Conservation (phyloP, 2,113 vertebrate genomes). For the Pygoscelis antarcticus region DNA sequence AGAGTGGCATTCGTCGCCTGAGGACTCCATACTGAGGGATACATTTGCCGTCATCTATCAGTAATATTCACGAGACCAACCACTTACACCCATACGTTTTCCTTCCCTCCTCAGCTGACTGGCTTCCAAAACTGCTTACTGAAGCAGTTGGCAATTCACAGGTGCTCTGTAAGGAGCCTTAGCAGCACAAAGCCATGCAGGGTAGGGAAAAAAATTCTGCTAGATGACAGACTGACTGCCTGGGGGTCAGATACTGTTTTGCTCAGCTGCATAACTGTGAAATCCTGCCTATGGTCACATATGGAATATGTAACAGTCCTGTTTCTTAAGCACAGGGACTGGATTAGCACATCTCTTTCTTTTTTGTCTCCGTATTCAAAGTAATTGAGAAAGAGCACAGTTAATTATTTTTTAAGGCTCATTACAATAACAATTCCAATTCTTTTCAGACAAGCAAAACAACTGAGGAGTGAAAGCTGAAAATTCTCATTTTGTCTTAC, state of each 20-base stretch:
- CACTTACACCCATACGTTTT: neutral
- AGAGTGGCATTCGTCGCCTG: neutral
- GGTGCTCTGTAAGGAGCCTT: neutral
- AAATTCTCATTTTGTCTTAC: neutral
- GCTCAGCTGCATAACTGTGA: neutral
- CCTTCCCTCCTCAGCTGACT: neutral
- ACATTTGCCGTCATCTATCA: neutral
- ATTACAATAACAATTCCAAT: neutral
- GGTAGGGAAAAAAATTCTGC: neutral
- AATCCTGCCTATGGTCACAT: neutral
- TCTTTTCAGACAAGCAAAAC: neutral
- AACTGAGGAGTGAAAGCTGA: neutral
- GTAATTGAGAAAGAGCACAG: neutral
- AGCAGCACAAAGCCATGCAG: neutral
- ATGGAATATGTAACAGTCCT: neutral
- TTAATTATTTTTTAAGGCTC: constrained; percentile 35
- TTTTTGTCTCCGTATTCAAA: neutral
- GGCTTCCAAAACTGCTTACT: neutral
- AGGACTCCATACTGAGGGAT: neutral
- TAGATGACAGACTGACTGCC: neutral
- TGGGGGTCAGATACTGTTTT: neutral
- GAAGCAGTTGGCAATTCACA: neutral
- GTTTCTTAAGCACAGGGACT: neutral
- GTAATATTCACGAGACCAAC: rapidly evolving
- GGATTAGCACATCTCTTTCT: neutral